These are phyloP conservation scores for Plebejus melissa DNA, from an alignment of 2,888 invertebrate genomes.

Conservation along the genomic window DNA sequence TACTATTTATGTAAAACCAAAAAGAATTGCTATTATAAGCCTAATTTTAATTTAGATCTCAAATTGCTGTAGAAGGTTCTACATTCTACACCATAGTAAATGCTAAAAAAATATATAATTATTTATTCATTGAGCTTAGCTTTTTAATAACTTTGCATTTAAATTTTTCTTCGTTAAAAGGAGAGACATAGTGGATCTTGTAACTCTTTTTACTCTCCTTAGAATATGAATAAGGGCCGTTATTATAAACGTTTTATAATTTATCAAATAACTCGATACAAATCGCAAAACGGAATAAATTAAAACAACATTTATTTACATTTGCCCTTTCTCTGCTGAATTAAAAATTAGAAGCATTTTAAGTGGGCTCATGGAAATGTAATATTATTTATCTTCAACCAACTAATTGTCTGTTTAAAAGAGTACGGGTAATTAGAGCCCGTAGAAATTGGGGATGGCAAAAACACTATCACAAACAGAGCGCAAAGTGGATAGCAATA, in stretches of 20 bases:
- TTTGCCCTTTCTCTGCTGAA: background rate
- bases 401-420: background rate
- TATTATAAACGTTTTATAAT: background rate
- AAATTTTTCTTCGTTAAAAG: background rate
- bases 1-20: too few species aligned
- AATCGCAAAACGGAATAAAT: background rate
- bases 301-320: background rate
- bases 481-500: background rate
- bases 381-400: background rate
- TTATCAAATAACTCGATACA: background rate
- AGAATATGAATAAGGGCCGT: background rate
- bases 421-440: background rate
- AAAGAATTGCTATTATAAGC: too few species aligned
- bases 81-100: background rate
- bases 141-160: constrained; percentile 17
- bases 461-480: background rate
- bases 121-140: background rate
- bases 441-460: background rate
- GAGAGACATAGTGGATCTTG: background rate
- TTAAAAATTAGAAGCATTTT: background rate
- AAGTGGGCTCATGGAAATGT: background rate
- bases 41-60: too few species aligned
- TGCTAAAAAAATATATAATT: background rate
- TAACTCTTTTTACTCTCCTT: background rate
- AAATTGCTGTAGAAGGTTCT: too few species aligned